phyloP scores from a whole-genome alignment of 1,140 invertebrate genomes.

The Drosophila tani region DNA sequence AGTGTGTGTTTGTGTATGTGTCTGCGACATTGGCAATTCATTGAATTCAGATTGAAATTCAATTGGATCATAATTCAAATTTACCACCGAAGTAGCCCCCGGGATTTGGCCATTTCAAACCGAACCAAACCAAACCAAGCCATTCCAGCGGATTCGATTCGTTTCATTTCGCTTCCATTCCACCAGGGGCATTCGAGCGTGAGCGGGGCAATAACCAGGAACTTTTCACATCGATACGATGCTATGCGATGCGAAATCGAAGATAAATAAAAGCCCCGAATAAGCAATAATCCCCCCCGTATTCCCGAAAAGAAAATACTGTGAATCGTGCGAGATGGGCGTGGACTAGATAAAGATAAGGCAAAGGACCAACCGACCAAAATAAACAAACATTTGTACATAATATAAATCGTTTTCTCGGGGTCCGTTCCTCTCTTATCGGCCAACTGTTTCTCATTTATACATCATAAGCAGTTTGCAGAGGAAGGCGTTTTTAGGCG shows the following conservation, averaged over 20 bases:
- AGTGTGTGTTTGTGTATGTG: conserved; percentile 14
- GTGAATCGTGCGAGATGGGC: conserved; percentile 44
- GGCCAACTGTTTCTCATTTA: conserved; percentile 44
- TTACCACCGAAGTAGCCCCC: conserved; percentile 38
- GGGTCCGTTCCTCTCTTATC: conserved; percentile 31
- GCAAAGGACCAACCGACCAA: conserved; percentile 19
- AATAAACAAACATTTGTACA: conserved; percentile 79
- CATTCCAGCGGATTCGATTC: background rate
- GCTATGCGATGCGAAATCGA: conserved; percentile 70
- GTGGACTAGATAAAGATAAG: conserved; percentile 67
- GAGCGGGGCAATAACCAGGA: conserved; percentile 47
- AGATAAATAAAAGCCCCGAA: conserved; percentile 78
- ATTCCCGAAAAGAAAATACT: conserved; percentile 36
- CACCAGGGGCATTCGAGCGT: conserved; percentile 46
- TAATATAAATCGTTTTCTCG: conserved; percentile 66
- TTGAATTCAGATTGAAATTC: conserved; percentile 77
- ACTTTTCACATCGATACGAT: conserved; percentile 52
- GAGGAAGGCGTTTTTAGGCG: conserved; percentile 37
- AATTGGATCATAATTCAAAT: conserved; percentile 78
- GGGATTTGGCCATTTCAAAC: conserved; percentile 22
- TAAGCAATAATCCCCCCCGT: conserved; percentile 67
- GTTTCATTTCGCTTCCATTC: conserved; percentile 6
- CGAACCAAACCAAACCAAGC: conserved; percentile 1
- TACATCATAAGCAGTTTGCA: conserved; percentile 66
- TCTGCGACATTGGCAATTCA: conserved; percentile 58